Evolutionary conservation across 1,140 invertebrate species (phyloP).

Genomic region (Eufriesea mexicana): DNA sequence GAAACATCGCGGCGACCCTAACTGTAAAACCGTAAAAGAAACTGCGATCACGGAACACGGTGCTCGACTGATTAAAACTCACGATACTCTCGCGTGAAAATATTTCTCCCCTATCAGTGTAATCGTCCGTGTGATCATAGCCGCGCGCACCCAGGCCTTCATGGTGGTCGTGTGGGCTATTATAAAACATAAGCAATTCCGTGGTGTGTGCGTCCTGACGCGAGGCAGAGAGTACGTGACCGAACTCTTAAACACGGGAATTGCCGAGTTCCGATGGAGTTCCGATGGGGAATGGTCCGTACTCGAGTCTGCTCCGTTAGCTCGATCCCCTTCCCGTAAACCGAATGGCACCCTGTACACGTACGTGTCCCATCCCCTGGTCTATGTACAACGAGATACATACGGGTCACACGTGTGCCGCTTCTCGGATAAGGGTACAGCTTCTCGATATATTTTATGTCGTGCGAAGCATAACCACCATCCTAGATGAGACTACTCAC

Average conservation of each 20-base stretch:
- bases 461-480: slow-evolving; percentile 52
- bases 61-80: slow-evolving; percentile 6
- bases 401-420: slow-evolving; percentile 55
- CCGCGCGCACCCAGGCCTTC: no score
- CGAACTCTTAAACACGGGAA: slow-evolving; percentile 59
- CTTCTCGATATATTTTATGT: slow-evolving; percentile 53
- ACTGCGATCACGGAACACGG: neutral
- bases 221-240: slow-evolving; percentile 53
- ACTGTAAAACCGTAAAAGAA: neutral
- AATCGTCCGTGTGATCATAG: neutral
- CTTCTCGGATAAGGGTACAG: slow-evolving; percentile 48
- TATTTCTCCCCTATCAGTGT: neutral
- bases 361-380: slow-evolving; percentile 49
- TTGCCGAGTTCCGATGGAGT: slow-evolving; percentile 66
- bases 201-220: slow-evolving; percentile 47
- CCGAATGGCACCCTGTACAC: slow-evolving; percentile 48
- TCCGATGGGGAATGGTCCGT: slow-evolving; percentile 62
- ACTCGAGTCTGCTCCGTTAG: slow-evolving; percentile 49
- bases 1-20: neutral
- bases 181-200: slow-evolving; percentile 66
- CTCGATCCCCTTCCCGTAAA: slow-evolving; percentile 43
- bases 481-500: neutral
- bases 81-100: neutral
- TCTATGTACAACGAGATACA: slow-evolving; percentile 55
- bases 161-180: slow-evolving; percentile 15